Base-by-base conservation (phyloP, 2,888 invertebrate species). In the Nymphalis c-album region DNA sequence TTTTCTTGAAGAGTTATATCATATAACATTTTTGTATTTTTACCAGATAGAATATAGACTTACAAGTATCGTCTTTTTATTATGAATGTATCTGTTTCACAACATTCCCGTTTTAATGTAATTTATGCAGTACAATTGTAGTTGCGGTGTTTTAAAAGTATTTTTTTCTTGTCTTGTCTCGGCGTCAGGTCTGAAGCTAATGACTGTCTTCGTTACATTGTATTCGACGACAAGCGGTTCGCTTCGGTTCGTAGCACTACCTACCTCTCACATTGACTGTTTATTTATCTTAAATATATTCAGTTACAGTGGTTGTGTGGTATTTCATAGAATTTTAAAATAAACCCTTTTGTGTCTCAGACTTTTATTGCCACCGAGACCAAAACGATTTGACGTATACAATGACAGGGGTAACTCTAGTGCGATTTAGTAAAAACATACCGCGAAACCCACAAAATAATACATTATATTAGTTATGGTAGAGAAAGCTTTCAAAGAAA, bases 331-430 rank as follows among this genome's bases (percentile, higher is more conserved):
- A 75, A 75, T 68, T 60, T 60, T 64, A 71, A 70, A 70, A 70
- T 68, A 83, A 83, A 82, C 83, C 83, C 74, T 81, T 87, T 85
- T 86, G 82, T 83, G 70, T 74, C 51, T 60, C 67, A 75, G 75
- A 82, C 75, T 85, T 90, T 87, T 89, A 88, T 88, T 85, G 87
- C 88, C 85, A 88, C 88, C 80, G 84, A 84, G 83, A 82, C 83
- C 79, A 80, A 85, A 82, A 53, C 22, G 60, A 57, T 63, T 60
- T 26, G 17, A 60, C 35, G 7, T 53, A 53, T 64, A 13, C 18
- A 50, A 48, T 26, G 35, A 55, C 22, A 55, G 46, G 31, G 26
- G 53, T 18, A 57, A 57, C 40, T 57, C 35, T 57, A 31, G 17
- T 55, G 7, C 17, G 26, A 53, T 22, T 26, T 3, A 53, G 2